phyloP scores from a whole-genome alignment of 2,113 vertebrate species.

The Cairina moschata region DNA sequence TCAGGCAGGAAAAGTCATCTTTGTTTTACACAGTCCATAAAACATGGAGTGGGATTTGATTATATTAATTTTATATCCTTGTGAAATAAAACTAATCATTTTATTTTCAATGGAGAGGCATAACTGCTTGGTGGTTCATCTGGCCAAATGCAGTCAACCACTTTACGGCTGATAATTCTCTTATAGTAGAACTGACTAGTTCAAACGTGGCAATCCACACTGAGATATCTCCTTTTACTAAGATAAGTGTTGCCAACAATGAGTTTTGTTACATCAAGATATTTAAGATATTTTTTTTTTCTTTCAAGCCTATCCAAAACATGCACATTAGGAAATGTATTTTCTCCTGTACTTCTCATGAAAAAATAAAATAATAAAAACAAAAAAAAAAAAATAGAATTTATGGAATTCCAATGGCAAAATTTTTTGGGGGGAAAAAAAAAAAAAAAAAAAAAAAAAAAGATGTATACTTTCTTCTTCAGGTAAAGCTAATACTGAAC shows the following conservation, averaged over 20 bases:
- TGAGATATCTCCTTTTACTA: background rate
- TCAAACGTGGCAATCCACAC: background rate
- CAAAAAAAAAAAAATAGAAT: background rate
- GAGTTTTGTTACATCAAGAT: background rate
- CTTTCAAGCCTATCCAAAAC: background rate
- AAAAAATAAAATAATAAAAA: no score
- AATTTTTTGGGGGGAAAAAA: rapidly evolving
- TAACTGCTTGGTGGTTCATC: background rate
- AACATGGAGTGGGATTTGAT: background rate
- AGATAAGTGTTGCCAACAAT: background rate
- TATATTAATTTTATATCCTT: background rate
- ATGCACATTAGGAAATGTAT: background rate
- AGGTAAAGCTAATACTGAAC: background rate
- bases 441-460: background rate
- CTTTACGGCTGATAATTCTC: background rate
- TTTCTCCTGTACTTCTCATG: background rate
- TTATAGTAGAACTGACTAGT: background rate
- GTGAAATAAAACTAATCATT: background rate
- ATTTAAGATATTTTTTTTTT: background rate
- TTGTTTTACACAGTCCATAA: background rate
- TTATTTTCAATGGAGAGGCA: background rate
- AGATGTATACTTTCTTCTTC: background rate
- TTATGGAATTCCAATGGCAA: background rate
- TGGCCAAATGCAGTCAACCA: background rate
- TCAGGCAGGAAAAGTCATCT: background rate